Evolutionary conservation across 2,888 invertebrate genomes (phyloP).

Genomic region (Caenorhabditis japonica): DNA sequence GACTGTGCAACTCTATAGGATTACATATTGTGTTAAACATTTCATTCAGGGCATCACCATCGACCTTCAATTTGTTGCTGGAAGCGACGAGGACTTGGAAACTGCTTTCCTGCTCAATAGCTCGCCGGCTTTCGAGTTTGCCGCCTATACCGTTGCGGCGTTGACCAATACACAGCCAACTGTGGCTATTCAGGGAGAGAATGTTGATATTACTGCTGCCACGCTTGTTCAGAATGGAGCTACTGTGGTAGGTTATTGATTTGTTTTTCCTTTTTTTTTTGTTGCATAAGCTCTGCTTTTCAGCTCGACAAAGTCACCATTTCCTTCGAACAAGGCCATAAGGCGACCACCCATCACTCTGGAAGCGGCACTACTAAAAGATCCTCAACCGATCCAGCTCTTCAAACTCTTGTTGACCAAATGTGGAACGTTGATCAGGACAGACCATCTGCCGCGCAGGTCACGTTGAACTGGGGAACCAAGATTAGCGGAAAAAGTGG

Average conservation of each 20-base stretch:
- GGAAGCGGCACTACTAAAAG: slow-evolving; percentile 54
- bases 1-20: too few relatives aligned
- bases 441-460: slow-evolving; percentile 58
- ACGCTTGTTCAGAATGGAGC: slow-evolving; percentile 38
- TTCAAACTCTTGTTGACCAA: slow-evolving; percentile 65
- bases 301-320: slow-evolving; percentile 44
- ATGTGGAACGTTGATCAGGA: slow-evolving; percentile 72
- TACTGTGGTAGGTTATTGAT: slow-evolving; percentile 40
- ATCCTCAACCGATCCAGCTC: slow-evolving; percentile 38
- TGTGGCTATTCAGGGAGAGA: slow-evolving; percentile 42
- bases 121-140: slow-evolving; percentile 72
- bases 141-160: slow-evolving; percentile 71
- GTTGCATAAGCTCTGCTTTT: neutral
- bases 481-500: slow-evolving; percentile 60
- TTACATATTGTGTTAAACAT: too few relatives aligned
- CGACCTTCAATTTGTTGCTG: slow-evolving; percentile 60
- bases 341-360: slow-evolving; percentile 46
- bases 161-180: slow-evolving; percentile 54
- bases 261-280: neutral
- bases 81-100: slow-evolving; percentile 55
- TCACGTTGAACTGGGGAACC: slow-evolving; percentile 70
- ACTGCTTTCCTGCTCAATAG: slow-evolving; percentile 66
- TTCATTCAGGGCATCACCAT: slow-evolving; percentile 58
- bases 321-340: slow-evolving; percentile 31
- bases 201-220: slow-evolving; percentile 45